Base-by-base conservation (phyloP, 2,113 vertebrate species). In the Progne subis region DNA sequence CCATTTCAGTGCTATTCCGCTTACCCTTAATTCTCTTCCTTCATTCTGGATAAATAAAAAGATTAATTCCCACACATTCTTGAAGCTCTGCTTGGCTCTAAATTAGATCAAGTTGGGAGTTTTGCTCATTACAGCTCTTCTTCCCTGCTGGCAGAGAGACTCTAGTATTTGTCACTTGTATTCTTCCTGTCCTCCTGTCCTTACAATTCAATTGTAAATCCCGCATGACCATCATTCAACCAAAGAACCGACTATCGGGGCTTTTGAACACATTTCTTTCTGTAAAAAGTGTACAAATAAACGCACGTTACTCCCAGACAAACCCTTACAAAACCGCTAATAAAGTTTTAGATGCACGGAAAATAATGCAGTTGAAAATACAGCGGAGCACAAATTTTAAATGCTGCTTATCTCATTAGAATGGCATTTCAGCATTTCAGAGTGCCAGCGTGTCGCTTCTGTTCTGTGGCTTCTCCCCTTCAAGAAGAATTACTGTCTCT, bases 1-100 rank as follows among this genome's bases (percentile, higher is more conserved):
- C 89, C 77, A 94, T 96, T 97, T 97, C 82, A 81, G 91, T 95
- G 92, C 89, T 92, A 90, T 93, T 97, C 94, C 5, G 31, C 57
- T 95, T 92, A 91, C 83, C 44, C 64, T 95, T 96, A 96, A 96
- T 96, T 97, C 95, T 94, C 57, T 95, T 91, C 88, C 93, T 97
- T 98, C 91, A 69, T 88, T 97, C 74, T 96, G 87, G 76, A 92
- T 94, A 97, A 98, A 96, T 92, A 92, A 91, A 95, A 97, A 97
- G 83, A 97, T 97, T 96, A 97, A 96, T 97, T 96, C 86, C 91
- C 56, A 71, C 88, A 92, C 86, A 96, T 89, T 94, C 67, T 85
- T 91, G 79, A 92, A 96, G 74, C 76, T 94, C 77, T 94, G 81
- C 78, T 97, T 94, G 75, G 86, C 57, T 96, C 68, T 86, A 95